Conservation (phyloP, 2,113 vertebrate genomes). For the Setophaga kirtlandii region DNA sequence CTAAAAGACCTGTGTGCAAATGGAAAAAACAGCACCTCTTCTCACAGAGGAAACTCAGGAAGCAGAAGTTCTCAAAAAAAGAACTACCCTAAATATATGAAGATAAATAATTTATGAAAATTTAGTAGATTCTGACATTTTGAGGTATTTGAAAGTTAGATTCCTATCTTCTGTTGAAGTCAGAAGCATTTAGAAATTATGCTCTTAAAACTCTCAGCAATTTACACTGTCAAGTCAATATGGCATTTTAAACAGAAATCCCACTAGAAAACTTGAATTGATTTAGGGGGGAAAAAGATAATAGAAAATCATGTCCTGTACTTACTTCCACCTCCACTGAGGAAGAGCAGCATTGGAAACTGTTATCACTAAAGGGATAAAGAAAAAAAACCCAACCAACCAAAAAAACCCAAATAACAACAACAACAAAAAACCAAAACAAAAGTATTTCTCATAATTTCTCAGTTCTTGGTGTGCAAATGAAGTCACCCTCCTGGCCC, state of each 20-base stretch:
- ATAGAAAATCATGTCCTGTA: background rate
- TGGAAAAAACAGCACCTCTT: background rate
- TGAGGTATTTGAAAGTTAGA: background rate
- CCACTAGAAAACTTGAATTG: background rate
- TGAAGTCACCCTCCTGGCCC: background rate
- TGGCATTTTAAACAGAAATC: background rate
- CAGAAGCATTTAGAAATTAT: background rate
- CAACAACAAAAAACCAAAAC: no score
- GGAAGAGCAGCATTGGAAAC: background rate
- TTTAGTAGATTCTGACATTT: background rate
- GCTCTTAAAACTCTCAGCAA: background rate
- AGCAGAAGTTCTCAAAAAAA: background rate
- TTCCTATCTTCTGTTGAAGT: background rate
- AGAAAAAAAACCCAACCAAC: background rate
- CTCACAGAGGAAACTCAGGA: background rate
- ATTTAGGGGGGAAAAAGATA: rapidly evolving
- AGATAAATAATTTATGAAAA: background rate
- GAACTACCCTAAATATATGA: background rate
- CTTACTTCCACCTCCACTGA: background rate
- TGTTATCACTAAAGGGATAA: background rate
- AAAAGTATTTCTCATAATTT: background rate
- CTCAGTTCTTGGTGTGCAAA: background rate
- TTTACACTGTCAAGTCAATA: background rate
- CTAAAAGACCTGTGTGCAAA: background rate
- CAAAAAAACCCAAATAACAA: background rate